These are phyloP conservation scores for Stegophylla sp. DNA, from an alignment of 2,888 invertebrate species.

Conservation along the genomic window DNA sequence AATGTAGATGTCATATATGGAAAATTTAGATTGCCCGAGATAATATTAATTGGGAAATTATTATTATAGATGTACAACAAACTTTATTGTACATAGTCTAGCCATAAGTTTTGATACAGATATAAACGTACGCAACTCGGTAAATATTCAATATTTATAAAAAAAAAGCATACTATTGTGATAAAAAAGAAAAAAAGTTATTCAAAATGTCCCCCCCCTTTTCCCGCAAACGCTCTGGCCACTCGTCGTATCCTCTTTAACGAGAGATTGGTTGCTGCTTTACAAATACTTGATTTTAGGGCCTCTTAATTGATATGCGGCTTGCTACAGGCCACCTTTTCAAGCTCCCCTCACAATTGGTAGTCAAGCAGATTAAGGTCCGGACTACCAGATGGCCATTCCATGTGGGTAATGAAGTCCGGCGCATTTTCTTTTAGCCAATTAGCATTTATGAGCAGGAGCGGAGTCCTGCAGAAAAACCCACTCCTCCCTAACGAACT, in stretches of 20 bases:
- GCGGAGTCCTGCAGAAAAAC: not conserved
- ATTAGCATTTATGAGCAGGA: not conserved
- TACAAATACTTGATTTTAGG: not conserved
- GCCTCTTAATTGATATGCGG: not conserved
- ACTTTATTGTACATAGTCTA: no score
- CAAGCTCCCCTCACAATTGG: not conserved
- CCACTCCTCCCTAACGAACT: not conserved
- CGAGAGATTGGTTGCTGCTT: not conserved
- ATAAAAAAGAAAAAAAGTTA: not conserved
- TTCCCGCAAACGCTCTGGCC: not conserved
- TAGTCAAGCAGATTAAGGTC: not conserved
- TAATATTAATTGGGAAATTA: no score
- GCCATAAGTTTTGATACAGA: no score
- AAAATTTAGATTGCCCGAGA: no score
- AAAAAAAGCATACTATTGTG: no score
- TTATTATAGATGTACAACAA: no score
- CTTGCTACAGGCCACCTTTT: not conserved
- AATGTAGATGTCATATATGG: no score
- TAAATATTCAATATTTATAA: no score
- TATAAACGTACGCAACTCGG: no score
- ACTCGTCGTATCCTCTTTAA: not conserved
- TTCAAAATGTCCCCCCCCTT: not conserved
- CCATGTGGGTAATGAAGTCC: not conserved
- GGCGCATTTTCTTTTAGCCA: constrained; percentile 2
- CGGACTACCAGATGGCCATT: constrained; percentile 3